Conservation (phyloP, 2,888 invertebrate genomes). For the Epirrhoe tristata region DNA sequence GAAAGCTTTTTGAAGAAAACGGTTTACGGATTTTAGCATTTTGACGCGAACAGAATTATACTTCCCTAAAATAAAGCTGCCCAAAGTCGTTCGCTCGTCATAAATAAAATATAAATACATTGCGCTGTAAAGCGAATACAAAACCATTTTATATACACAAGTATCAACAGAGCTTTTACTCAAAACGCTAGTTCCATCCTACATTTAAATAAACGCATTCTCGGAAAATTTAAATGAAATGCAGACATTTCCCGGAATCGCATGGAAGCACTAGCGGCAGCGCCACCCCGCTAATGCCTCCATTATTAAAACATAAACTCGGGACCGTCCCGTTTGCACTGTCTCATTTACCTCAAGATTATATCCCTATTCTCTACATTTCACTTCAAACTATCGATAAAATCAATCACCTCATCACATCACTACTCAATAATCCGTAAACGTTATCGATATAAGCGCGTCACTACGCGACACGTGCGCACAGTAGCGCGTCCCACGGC, state of each 20-base stretch:
- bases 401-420: conserved; percentile 42
- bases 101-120: conserved; percentile 35
- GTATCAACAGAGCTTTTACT: conserved; percentile 21
- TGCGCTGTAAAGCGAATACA: conserved; percentile 15
- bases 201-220: conserved; percentile 4
- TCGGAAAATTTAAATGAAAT: conserved; percentile 8
- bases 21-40: conserved; percentile 11
- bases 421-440: conserved; percentile 63
- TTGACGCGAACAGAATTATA: conserved; percentile 7
- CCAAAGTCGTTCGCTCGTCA: conserved; percentile 22
- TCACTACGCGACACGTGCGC: conserved; percentile 49
- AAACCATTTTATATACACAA: conserved; percentile 15
- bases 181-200: background rate
- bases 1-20: conserved; percentile 28
- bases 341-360: conserved; percentile 16
- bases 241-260: conserved; percentile 23
- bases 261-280: conserved; percentile 36
- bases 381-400: conserved; percentile 27
- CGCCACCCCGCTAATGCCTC: conserved; percentile 59
- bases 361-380: conserved; percentile 44
- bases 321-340: conserved; percentile 30
- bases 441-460: conserved; percentile 31
- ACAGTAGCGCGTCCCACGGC: conserved; percentile 56
- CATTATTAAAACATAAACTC: conserved; percentile 72
- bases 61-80: conserved; percentile 13